These are phyloP conservation scores for Meteorus colon DNA, from an alignment of 2,888 invertebrate species.

Conservation along the genomic window DNA sequence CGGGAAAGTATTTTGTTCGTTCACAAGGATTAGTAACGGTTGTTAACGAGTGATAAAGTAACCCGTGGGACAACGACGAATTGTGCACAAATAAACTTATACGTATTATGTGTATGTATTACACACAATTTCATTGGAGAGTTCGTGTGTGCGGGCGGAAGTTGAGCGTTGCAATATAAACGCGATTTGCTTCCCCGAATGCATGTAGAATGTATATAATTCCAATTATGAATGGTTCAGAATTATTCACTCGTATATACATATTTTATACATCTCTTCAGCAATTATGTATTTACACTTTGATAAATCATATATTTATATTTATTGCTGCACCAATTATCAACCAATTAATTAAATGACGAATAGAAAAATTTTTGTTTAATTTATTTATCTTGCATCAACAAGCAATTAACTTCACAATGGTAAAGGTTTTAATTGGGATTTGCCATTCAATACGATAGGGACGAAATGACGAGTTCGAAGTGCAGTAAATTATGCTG, in stretches of 20 bases:
- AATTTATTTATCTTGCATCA: slow-evolving; percentile 5
- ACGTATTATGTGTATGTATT: not conserved
- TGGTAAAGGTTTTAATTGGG: slow-evolving; percentile 31
- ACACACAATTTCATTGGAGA: not conserved
- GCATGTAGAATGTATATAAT: not conserved
- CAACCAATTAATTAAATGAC: not conserved
- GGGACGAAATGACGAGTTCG: no score
- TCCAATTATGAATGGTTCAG: not conserved
- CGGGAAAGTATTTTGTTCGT: not conserved
- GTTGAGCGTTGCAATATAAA: not conserved
- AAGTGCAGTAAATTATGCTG: no score
- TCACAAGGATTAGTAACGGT: slow-evolving; percentile 27
- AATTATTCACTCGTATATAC: not conserved
- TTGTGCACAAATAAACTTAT: not conserved
- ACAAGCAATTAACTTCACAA: slow-evolving; percentile 25
- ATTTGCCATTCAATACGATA: not conserved
- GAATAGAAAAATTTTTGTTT: not conserved
- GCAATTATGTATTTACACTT: no score
- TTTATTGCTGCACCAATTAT: not conserved
- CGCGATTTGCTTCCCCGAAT: not conserved
- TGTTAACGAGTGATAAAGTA: slow-evolving; percentile 38
- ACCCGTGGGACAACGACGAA: slow-evolving; percentile 23
- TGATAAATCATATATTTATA: not conserved
- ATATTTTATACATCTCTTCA: no score
- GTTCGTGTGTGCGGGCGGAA: not conserved